Evolutionary conservation across 2,888 invertebrate genomes (phyloP).

Genomic region (Dryadula phaetusa): DNA sequence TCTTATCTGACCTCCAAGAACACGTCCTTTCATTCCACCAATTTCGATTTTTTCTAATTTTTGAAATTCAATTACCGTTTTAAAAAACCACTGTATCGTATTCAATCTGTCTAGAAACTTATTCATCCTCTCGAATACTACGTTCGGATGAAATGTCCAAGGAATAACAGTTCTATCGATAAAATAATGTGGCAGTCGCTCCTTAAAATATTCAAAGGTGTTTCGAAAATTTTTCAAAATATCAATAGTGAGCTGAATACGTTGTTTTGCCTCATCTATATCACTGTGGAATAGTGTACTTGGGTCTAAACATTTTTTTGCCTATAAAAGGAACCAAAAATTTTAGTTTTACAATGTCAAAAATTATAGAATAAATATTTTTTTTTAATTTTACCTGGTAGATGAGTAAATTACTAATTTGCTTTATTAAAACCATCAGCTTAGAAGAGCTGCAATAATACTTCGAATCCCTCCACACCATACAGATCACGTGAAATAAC

Average conservation of each 20-base stretch:
- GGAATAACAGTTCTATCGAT: conserved; percentile 81
- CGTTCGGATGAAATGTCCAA: conserved; percentile 94
- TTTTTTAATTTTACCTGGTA: conserved; percentile 86
- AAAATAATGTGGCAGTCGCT: conserved; percentile 87
- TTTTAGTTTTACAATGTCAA: neutral
- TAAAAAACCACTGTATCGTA: conserved; percentile 94
- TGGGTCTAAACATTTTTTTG: conserved; percentile 94
- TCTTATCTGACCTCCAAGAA: conserved; percentile 90
- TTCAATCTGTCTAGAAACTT: conserved; percentile 90
- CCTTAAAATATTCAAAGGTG: conserved; percentile 89
- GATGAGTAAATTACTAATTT: conserved; percentile 95
- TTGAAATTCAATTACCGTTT: conserved; percentile 96
- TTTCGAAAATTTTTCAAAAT: conserved; percentile 86
- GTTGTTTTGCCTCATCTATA: conserved; percentile 95
- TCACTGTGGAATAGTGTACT: conserved; percentile 97
- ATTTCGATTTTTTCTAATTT: conserved; percentile 98
- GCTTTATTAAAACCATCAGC: conserved; percentile 93
- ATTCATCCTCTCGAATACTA: conserved; percentile 91
- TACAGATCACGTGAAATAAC: conserved; percentile 93
- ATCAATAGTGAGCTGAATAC: conserved; percentile 88
- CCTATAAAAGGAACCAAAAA: conserved; percentile 74
- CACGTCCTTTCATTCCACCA: conserved; percentile 93
- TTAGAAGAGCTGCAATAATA: conserved; percentile 96
- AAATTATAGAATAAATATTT: neutral
- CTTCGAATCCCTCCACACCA: conserved; percentile 95